Evolutionary conservation across 2,888 invertebrate species (phyloP), one percentile per base, ranked within the genome.

Genomic region (Neuroscelio doddi): DNA sequence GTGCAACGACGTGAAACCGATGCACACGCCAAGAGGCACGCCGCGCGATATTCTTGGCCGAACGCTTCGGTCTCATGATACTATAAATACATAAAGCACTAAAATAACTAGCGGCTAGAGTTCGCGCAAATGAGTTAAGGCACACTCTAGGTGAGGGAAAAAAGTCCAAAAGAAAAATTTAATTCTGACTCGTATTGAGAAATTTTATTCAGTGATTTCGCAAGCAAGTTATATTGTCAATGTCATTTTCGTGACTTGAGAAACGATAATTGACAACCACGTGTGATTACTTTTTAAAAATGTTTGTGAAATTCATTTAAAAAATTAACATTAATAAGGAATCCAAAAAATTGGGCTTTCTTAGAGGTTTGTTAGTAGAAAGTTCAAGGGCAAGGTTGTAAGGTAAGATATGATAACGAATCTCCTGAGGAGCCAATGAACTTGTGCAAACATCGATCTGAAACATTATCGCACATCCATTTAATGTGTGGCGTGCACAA

Each of bases 61-160:
- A 67, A 74, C 70, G 62, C 74, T 70, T 69, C 64, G 73, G 70
- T 74, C 73, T 73, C 75, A 70, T 62, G 69, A 70, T 64, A 59
- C 73, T 78, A 79, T 73, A 74, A 75, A 75, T 79, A 76, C 63
- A 42, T 42, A 66, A 56, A 64, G 68, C 50, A 64, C 76, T 59
- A 73, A 77, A 78, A 77, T 77, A 78, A 68, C 59, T 57, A 44
- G 69, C 61, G 64, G 69, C 64, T 63, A 64, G 64, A 68, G 64
- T 61, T 69, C 65, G 64, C 64, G 59, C 38, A 53, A 61, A 69
- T 65, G 58, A 64, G 46, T 64, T 50, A 44, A 30, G 51, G 50
- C 50, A 38, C n/a, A n/a, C 58, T 53, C 12, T 47, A 29, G 51
- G 17, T 1, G 38, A 45, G 15, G 34, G 34, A 30, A 44, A 44